Base-by-base conservation (phyloP, 2,888 invertebrate species). In the Drosophila fulvimacula region DNA sequence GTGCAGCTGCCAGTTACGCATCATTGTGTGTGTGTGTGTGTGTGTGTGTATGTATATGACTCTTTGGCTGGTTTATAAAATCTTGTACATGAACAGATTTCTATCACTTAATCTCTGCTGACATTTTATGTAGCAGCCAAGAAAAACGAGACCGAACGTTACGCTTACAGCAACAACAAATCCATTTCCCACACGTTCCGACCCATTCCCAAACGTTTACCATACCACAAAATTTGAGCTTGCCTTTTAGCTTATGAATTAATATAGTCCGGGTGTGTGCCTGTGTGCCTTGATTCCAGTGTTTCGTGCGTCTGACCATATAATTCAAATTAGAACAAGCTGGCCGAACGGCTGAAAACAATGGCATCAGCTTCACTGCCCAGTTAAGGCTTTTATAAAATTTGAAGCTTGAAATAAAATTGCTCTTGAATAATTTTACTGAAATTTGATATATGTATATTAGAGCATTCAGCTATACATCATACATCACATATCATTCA, bases 21-120 rank as follows among this genome's bases (percentile, higher is more conserved):
- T 51, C 58, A 70, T 53, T 53, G 27, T 56, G 19, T 62, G 4
- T 51, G 39, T 56, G 55, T 61, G 46, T 34, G 49, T 13, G 27
- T 42, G 30, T 32, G 30, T 53, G 57, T 42, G 42, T 32, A 27
- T 42, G 19, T 39, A 19, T 52, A 39, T 39, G 41, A 15, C 52
- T 52, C 11, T 32, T 39, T 42, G 32, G 52, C 55, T 48, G 73
- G 77, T 69, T 68, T 71, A 85, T 77, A 77, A 84, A 82, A 67
- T 81, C 76, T 70, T 66, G 72, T 74, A 73, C 77, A 82, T 63
- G 81, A 61, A 61, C 76, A 73, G 82, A 82, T 76, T 85, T 80
- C 64, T 68, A 68, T 73, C 74, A 73, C 85, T 71, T 88, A 88
- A 83, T 83, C 83, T 84, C 72, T 88, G 86, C 80, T 79, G 83